Evolutionary conservation across 2,113 vertebrate species (phyloP), one percentile per base, ranked within the genome.

Genomic region (Ctenodactylus gundi): DNA sequence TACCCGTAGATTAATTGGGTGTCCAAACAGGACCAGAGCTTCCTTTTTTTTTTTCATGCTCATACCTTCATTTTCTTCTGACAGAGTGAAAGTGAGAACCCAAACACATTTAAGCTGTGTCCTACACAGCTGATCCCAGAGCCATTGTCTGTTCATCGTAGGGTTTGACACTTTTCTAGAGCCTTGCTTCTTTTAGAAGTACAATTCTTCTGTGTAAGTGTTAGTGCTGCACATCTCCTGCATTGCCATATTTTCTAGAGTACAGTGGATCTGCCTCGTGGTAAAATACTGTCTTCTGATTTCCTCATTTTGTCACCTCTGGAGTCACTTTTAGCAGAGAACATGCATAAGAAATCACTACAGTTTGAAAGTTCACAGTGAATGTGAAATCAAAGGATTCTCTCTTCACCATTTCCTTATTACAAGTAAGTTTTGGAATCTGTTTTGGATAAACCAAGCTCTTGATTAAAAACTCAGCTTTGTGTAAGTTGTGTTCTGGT

Each of bases 11-110:
- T 97, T 98, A 98, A 97, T 97, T 91, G 9, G 70, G 97, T 97
- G 98, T 97, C 98, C 97, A 97, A 97, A 97, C 98, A 97, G 96
- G 98, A 91, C 88, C 80, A 97, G 96, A 85, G 93, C 90, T 96
- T 98, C 87, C 84, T 96, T 97, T 98, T 96, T 97, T 98, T 94
- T 94, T 95, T 97, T 49, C 2, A 89, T 49, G 76, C 96, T 96
- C 97, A 96, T 98, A 97, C 84, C 96, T 97, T 97, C 95, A 94
- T 77, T 92, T 95, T 93, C 91, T 88, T 96, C 91, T 97, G 95
- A 94, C 90, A 87, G 85, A 93, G 10, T 31, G 83, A 51, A 90
- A 93, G 62, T 57, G 51, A 92, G 65, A 96, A 64, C 23, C 89
- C 15, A 89, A 93, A 84, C 0, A 11, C 82, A 31, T 77, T 73